Base-by-base conservation (phyloP, 2,888 invertebrate species). In the Tridacna gigas region DNA sequence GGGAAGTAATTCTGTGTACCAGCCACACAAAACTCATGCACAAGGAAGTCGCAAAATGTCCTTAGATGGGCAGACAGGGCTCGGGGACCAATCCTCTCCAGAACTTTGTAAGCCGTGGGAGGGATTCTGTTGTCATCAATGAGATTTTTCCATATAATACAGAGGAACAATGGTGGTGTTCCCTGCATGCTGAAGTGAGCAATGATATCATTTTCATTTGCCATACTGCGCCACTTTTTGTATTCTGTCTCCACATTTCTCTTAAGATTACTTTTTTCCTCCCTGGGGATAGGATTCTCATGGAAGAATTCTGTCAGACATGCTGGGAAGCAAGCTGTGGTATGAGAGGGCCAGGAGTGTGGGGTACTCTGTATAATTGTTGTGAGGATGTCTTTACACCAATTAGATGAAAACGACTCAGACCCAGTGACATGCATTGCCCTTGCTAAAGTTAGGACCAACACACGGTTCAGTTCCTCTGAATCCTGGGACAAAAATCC, bases 171-270 rank as follows among this genome's bases (percentile, higher is more conserved):
- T 0, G 97, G 97, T 56, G 98, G 98, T 4, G 98, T 98, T 67
- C 97, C 97, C n/a, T 97, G 97, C 25, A 98, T 97, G 0, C 98
- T 98, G 94, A 99, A 99, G 95, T 99, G 99, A 0, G 98, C 97
- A 91, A 99, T 98, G 63, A 98, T 98, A 94, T 99, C 99, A 94
- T 98, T 98, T 94, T 99, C 99, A 95, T 98, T 99, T 66, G 97
- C 98, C 98, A 99, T 99, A 0, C 95, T 95, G 86, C 95, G 97
- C 98, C 98, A 99, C 94, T 98, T 99, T 86, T 98, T 96, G 93
- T 98, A 99, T 93, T 99, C 99, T 0, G 92, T 91, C 28, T 95
- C 94, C 15, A 94, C 94, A 77, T 92, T 93, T 88, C 95, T 95
- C 94, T 98, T 98, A 0, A 99, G 95, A 87, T 97, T 96, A 92